These are phyloP conservation scores for Halcyon malimbica DNA, from an alignment of 2,113 vertebrate genomes.

Conservation along the genomic window DNA sequence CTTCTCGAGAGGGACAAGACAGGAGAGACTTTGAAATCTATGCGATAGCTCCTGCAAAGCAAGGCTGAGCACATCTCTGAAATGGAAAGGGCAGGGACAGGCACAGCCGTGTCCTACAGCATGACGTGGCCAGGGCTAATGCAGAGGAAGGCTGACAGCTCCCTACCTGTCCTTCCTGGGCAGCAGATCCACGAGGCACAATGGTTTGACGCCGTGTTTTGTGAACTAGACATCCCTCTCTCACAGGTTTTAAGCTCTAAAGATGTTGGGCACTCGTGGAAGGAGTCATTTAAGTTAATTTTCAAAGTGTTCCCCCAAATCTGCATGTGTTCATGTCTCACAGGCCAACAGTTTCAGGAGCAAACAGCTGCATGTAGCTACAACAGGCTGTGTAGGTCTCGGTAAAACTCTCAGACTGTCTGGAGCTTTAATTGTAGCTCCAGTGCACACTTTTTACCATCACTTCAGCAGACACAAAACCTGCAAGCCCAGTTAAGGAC, in stretches of 20 bases:
- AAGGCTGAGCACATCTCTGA: neutral
- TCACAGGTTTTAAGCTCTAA: neutral
- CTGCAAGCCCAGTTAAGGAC: neutral
- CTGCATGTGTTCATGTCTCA: accelerated
- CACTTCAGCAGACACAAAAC: neutral
- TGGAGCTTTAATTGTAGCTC: neutral
- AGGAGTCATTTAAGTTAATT: neutral
- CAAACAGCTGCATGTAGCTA: neutral
- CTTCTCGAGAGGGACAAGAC: neutral
- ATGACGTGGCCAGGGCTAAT: accelerated
- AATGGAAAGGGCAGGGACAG: neutral
- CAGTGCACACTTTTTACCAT: neutral
- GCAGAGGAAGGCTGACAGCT: neutral
- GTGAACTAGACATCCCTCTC: neutral
- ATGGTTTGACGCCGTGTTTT: neutral
- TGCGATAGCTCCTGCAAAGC: neutral
- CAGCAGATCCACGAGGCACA: neutral
- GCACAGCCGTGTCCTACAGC: neutral
- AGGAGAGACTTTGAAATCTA: neutral
- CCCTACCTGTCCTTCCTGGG: neutral
- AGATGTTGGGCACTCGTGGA: neutral
- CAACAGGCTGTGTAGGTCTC: neutral
- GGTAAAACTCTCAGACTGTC: neutral
- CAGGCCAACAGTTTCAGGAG: neutral
- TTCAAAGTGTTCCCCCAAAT: neutral